Base-by-base conservation (phyloP, 1,140 invertebrate genomes). In the Nylanderia fulva region DNA sequence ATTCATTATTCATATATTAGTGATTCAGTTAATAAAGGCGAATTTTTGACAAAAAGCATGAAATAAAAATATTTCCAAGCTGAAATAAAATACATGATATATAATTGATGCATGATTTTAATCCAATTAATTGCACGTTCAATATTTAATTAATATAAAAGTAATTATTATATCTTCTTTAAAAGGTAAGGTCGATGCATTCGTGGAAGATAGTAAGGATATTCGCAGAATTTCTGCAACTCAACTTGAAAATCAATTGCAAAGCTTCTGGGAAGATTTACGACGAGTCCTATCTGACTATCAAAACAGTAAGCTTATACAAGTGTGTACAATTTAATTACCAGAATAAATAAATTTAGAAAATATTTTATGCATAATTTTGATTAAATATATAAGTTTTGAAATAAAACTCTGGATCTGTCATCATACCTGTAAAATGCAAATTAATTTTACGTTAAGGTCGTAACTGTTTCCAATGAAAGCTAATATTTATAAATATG, bases 271-370 rank as follows among this genome's bases (percentile, higher is more conserved):
- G 74, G 64, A 91, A 15, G 61, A 90, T 29, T 60, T 93, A 24
- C 85, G 79, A 66, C 84, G 24, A 7, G 27, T 92, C 24, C 45
- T 94, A 2, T 76, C 76, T 0, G 79, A 91, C 72, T 93, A 94
- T 84, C 80, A 89, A 24, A 88, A 90, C 18, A 90, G 93, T 94
- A 85, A 77, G 68, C n/a, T n/a, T n/a, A n/a, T n/a, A 21, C n/a
- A n/a, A 21, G n/a, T 56, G n/a, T 9, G 21, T 9, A 21, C 3
- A 48, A 48, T 48, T 48, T 48, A 42, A 68, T 68, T 15, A 66
- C 21, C 36, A 64, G 15, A 48, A 18, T 48, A 18, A 48, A 48
- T 48, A 48, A 48, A 48, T 42, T 42, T 33, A 33, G 18, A 48
- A 15, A 48, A 18, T 4, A 48, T 4, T 48, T 48, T 18, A 48